Evolutionary conservation across 2,113 vertebrate genomes (phyloP).

Genomic region (Pseudorectes ferrugineus): DNA sequence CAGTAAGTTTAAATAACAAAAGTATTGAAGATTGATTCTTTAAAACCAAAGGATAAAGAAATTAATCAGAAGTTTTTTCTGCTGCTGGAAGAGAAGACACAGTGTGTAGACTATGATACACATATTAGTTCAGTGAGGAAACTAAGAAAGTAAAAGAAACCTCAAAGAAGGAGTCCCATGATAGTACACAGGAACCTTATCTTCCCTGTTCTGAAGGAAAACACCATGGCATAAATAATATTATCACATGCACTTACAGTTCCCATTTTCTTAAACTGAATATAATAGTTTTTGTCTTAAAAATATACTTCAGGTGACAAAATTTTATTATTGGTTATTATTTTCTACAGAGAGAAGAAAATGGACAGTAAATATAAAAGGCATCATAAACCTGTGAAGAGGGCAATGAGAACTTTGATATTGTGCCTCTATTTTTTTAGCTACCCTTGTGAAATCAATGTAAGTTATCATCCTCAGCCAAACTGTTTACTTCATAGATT

Average conservation of each 20-base stretch:
- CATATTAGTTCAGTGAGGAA: not conserved
- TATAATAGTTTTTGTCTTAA: not conserved
- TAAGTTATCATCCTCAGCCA: slow-evolving; percentile 7
- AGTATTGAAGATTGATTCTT: not conserved
- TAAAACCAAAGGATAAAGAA: not conserved
- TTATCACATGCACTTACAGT: not conserved
- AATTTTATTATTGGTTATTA: slow-evolving; percentile 7
- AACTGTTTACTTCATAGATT: slow-evolving; percentile 19
- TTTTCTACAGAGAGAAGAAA: not conserved
- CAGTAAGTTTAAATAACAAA: not conserved
- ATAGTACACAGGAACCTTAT: not conserved
- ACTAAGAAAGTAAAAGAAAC: not conserved
- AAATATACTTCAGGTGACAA: slow-evolving; percentile 28
- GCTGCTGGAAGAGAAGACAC: not conserved
- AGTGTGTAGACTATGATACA: not conserved
- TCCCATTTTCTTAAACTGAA: not conserved
- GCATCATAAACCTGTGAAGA: slow-evolving; percentile 25
- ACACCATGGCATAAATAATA: not conserved
- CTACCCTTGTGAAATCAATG: slow-evolving; percentile 9
- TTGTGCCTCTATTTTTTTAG: not conserved
- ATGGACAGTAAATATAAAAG: not conserved
- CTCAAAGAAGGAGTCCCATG: not conserved
- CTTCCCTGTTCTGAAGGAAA: not conserved
- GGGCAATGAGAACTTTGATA: slow-evolving; percentile 14
- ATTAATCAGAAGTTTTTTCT: not conserved